Conservation (phyloP, 2,797 vertebrate genomes). For the Caiman crocodilus region DNA sequence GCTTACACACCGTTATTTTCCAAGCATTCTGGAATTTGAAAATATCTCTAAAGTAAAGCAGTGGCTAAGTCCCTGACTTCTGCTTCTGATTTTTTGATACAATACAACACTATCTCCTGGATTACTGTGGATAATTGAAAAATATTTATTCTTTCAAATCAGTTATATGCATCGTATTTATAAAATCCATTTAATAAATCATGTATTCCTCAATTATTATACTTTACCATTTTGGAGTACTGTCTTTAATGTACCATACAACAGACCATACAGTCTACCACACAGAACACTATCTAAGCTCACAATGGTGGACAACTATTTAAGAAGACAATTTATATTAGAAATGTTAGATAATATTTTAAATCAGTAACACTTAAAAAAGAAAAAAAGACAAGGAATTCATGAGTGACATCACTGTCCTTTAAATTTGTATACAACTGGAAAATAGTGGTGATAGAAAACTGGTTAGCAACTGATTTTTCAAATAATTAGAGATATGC, state of each 20-base stretch:
- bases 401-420: neutral
- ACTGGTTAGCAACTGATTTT: constrained; percentile 1
- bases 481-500: neutral
- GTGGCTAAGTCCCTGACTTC: neutral
- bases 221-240: neutral
- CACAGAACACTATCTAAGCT: too few relatives aligned
- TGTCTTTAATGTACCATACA: neutral
- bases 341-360: neutral
- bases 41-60: neutral
- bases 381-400: neutral
- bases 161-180: neutral
- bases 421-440: neutral
- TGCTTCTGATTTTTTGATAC: neutral
- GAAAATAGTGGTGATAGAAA: neutral
- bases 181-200: neutral
- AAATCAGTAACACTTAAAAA: neutral
- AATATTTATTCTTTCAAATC: neutral
- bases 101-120: neutral
- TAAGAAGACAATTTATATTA: neutral
- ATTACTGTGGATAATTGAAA: neutral
- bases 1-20: neutral
- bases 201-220: neutral
- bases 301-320: neutral
- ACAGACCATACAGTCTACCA: too few relatives aligned
- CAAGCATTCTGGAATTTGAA: neutral